Evolutionary conservation across 2,888 invertebrate species (phyloP).

Genomic region (Xestia ashworthii): DNA sequence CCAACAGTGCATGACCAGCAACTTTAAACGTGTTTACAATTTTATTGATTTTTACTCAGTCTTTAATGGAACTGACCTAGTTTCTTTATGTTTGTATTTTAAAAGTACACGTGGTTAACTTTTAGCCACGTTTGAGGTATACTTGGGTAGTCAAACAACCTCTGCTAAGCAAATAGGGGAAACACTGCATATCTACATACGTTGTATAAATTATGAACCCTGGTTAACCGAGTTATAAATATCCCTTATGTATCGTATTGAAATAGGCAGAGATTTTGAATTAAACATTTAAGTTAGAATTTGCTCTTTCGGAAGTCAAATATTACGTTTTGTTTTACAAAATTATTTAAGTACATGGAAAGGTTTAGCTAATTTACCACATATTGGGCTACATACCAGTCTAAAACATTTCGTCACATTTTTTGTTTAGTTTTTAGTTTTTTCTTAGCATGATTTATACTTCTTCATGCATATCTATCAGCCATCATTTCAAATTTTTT

Average conservation of each 20-base stretch:
- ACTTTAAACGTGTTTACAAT: slow-evolving; percentile 33
- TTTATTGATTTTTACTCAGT: slow-evolving; percentile 43
- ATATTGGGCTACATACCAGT: not conserved
- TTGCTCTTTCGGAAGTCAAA: slow-evolving; percentile 27
- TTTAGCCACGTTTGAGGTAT: slow-evolving; percentile 21
- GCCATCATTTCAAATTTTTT: no score
- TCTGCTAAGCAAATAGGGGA: slow-evolving; percentile 26
- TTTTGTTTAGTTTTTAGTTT: no score
- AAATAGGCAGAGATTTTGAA: slow-evolving; percentile 25
- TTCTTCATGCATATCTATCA: no score
- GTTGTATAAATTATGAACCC: slow-evolving; percentile 32
- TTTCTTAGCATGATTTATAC: no score
- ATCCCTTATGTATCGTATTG: slow-evolving; percentile 21
- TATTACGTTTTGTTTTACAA: slow-evolving; percentile 3
- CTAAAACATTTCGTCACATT: no score
- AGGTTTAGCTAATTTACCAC: not conserved
- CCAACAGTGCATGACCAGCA: slow-evolving; percentile 28
- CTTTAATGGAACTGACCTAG: slow-evolving; percentile 39
- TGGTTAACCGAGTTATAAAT: slow-evolving; percentile 21
- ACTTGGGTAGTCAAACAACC: slow-evolving; percentile 32
- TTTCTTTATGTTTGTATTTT: slow-evolving; percentile 37
- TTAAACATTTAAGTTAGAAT: slow-evolving; percentile 23
- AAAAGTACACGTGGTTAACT: slow-evolving; percentile 43
- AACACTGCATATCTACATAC: slow-evolving; percentile 22
- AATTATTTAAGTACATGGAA: not conserved